Evolutionary conservation across 2,888 invertebrate species (phyloP).

Genomic region (Gandaritis pyraliata): DNA sequence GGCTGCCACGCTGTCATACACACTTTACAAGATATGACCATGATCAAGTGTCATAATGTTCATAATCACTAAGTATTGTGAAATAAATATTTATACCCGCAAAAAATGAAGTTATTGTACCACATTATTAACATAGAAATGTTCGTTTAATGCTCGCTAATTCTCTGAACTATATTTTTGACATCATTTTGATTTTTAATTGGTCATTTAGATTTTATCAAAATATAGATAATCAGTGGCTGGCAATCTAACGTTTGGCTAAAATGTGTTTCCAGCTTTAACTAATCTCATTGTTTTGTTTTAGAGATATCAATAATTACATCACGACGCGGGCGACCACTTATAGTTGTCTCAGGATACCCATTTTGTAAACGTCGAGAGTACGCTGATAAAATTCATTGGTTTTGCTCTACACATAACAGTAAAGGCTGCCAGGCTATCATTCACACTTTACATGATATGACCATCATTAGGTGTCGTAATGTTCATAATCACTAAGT

Average conservation of each 20-base stretch:
- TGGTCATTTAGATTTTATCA: too few species aligned
- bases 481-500: slow-evolving; percentile 16
- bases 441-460: slow-evolving; percentile 16
- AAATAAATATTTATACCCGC: too few species aligned
- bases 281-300: neutral
- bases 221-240: too few species aligned
- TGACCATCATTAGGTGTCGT: slow-evolving; percentile 18
- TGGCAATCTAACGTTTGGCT: too few species aligned
- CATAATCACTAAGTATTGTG: slow-evolving; percentile 17
- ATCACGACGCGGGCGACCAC: slow-evolving; percentile 2
- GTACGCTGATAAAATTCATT: slow-evolving; percentile 10
- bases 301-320: slow-evolving; percentile 3
- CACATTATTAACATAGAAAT: too few species aligned
- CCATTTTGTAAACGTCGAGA: slow-evolving; percentile 4
- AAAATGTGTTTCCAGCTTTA: too few species aligned
- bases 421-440: slow-evolving; percentile 18
- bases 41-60: slow-evolving; percentile 11
- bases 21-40: slow-evolving; percentile 20
- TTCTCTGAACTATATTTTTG: too few species aligned
- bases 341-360: slow-evolving; percentile 3
- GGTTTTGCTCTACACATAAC: slow-evolving; percentile 21
- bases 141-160: too few species aligned
- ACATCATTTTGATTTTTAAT: too few species aligned
- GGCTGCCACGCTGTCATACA: slow-evolving; percentile 22
- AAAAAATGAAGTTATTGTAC: too few species aligned